Percentiles rank a stretch among this genome's conserved stretches.
phyloP scores from a whole-genome alignment of 1,140 invertebrate genomes.

The Anastatus disparis region DNA sequence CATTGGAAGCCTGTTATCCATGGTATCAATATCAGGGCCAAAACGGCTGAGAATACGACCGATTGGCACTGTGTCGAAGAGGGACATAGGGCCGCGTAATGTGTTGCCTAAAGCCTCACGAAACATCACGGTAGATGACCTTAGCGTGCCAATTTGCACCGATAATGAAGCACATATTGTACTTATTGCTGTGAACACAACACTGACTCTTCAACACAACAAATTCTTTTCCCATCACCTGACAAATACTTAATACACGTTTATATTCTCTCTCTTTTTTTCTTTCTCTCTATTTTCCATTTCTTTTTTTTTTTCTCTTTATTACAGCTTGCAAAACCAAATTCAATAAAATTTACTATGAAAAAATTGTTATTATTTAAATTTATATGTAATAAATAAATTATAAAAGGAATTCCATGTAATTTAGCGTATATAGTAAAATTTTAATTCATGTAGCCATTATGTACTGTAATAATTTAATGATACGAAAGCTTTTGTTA shows the following conservation, averaged over 20 bases:
- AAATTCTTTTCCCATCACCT: conserved; percentile 31
- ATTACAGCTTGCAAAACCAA: too few relatives aligned
- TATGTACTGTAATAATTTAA: too few relatives aligned
- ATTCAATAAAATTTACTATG: too few relatives aligned
- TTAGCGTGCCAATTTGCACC: conserved; percentile 77
- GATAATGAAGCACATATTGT: conserved; percentile 76
- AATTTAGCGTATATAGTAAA: too few relatives aligned
- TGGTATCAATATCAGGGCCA: conserved; percentile 83
- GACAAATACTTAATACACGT: too few relatives aligned
- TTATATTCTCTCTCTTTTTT: conserved; percentile 27
- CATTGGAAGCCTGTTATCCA: conserved; percentile 81
- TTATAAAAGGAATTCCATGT: too few relatives aligned
- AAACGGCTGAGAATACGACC: conserved; percentile 89
- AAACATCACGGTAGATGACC: conserved; percentile 77
- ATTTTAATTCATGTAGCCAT: too few relatives aligned
- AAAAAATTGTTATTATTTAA: too few relatives aligned
- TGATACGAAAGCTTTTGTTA: too few relatives aligned
- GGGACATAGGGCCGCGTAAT: conserved; percentile 78
- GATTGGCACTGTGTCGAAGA: conserved; percentile 88
- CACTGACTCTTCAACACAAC: conserved; percentile 51
- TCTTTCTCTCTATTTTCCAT: conserved; percentile 4
- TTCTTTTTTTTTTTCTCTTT: not conserved
- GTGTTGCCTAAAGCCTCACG: conserved; percentile 75
- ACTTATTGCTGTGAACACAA: conserved; percentile 72
- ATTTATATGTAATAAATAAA: too few relatives aligned